A percentile compares a stretch with the other conserved stretches of the same genome.
These are phyloP conservation scores for Beris chalybata DNA, from an alignment of 2,888 invertebrate species.

Conservation along the genomic window DNA sequence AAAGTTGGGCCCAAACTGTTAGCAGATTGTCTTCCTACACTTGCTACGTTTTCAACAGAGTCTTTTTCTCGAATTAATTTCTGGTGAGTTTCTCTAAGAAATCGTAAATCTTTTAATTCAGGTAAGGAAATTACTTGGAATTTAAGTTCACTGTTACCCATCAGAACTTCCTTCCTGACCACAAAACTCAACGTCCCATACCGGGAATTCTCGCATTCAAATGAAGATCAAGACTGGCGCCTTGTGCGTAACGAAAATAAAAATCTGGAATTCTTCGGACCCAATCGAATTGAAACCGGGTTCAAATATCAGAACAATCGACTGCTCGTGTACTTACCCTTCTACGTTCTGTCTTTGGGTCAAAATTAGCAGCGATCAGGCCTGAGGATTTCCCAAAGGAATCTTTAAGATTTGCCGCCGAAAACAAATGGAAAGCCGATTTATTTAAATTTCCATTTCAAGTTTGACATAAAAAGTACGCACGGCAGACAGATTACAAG, in stretches of 20 bases:
- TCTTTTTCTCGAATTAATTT: too few relatives aligned
- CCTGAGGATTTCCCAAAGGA: slow-evolving; percentile 11
- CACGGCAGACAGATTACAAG: slow-evolving; percentile 33
- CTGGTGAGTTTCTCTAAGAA: too few relatives aligned
- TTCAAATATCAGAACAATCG: too few relatives aligned
- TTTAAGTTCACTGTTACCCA: slow-evolving; percentile 16
- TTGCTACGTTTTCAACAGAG: too few relatives aligned
- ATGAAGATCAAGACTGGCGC: slow-evolving; percentile 27
- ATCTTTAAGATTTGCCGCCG: slow-evolving; percentile 5
- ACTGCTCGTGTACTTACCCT: too few relatives aligned
- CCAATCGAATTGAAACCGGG: slow-evolving; percentile 5
- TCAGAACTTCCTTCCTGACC: slow-evolving; percentile 3
- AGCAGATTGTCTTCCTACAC: too few relatives aligned
- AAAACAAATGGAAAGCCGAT: slow-evolving; percentile 11
- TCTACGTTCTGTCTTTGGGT: not conserved
- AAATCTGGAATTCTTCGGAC: not conserved
- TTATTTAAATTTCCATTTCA: slow-evolving; percentile 38
- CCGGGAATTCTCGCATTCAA: slow-evolving; percentile 28
- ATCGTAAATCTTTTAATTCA: not conserved
- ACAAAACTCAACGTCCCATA: slow-evolving; percentile 5
- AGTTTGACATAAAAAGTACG: slow-evolving; percentile 35
- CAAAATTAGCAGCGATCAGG: slow-evolving; percentile 24
- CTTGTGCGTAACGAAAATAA: slow-evolving; percentile 10
- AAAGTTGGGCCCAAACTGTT: too few relatives aligned
- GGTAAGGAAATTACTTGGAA: slow-evolving; percentile 23